Percentiles rank a stretch among this genome's conserved stretches.
Evolutionary conservation across 1,140 invertebrate species (phyloP).

Genomic region (Dysdera silvatica): DNA sequence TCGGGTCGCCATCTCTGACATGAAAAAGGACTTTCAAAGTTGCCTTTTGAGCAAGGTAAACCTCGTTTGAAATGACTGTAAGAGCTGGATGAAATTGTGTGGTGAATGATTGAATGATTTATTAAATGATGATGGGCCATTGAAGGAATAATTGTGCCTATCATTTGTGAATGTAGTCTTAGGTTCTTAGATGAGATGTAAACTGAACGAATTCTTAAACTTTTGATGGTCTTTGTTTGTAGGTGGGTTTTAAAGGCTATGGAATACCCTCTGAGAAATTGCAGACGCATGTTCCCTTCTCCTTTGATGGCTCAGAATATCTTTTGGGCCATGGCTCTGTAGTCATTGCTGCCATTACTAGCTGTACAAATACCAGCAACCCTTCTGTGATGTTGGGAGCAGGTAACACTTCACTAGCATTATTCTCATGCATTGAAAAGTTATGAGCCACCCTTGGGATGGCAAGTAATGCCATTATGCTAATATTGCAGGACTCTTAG

Average conservation of each 20-base stretch:
- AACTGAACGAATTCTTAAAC: too few species aligned
- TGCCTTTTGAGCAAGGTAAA: constrained; percentile 85
- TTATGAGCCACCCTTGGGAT: too few species aligned
- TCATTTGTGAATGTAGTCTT: too few species aligned
- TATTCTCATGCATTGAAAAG: too few species aligned
- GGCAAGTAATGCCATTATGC: too few species aligned
- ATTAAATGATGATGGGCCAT: too few species aligned
- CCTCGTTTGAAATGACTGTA: too few species aligned
- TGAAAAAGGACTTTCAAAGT: constrained; percentile 79
- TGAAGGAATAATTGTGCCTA: too few species aligned
- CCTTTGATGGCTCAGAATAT: constrained; percentile 72
- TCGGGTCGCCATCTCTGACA: constrained; percentile 76
- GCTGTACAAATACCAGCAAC: constrained; percentile 96
- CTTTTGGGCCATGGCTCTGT: constrained; percentile 84
- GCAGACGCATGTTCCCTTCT: constrained; percentile 59
- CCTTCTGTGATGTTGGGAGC: constrained; percentile 95
- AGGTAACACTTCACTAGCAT: constrained; percentile 53
- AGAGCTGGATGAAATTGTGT: too few species aligned
- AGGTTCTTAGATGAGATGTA: too few species aligned
- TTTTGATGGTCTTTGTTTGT: constrained; percentile 34
- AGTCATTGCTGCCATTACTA: constrained; percentile 94
- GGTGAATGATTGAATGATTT: too few species aligned
- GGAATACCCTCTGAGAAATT: constrained; percentile 65
- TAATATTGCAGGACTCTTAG: constrained; percentile 63
- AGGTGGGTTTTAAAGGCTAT: constrained; percentile 93